These are phyloP conservation scores for Chelonoidis abingdonii DNA, from an alignment of 2,113 vertebrate genomes.

Conservation along the genomic window DNA sequence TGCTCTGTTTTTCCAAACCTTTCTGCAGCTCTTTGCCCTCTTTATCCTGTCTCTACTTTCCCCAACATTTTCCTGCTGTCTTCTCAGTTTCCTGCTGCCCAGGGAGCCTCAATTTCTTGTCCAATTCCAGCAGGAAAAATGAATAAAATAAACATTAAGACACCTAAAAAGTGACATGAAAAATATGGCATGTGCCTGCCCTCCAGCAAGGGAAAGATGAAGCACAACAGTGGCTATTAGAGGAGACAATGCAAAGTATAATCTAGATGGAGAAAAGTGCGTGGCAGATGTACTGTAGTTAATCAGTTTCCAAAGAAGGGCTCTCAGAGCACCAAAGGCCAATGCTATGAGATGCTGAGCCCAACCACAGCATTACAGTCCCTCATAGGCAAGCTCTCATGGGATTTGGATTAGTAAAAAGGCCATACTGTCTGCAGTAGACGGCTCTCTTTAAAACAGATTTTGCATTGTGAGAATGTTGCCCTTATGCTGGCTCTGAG, in stretches of 20 bases:
- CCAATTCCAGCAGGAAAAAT: too few species aligned
- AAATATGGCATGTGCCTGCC: rapidly evolving
- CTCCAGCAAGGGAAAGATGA: rapidly evolving
- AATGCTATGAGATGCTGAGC: not conserved
- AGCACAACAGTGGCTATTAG: rapidly evolving
- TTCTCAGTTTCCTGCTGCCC: not conserved
- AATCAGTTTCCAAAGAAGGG: too few species aligned
- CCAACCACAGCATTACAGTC: not conserved
- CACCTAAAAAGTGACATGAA: not conserved
- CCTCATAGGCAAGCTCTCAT: not conserved
- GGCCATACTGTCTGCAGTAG: too few species aligned
- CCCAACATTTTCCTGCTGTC: not conserved
- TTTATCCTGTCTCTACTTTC: not conserved
- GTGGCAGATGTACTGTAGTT: rapidly evolving
- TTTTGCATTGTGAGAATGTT: not conserved
- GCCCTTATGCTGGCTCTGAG: not conserved
- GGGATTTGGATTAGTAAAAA: not conserved
- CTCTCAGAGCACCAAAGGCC: not conserved
- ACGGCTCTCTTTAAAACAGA: not conserved
- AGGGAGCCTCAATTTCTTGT: not conserved
- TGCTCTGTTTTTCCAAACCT: not conserved
- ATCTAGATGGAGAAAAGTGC: not conserved
- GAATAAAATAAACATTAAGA: not conserved
- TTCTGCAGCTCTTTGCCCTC: not conserved
- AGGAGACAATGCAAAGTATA: not conserved